Base-by-base conservation (phyloP, 2,113 vertebrate species). In the Sclerurus mexicanus region DNA sequence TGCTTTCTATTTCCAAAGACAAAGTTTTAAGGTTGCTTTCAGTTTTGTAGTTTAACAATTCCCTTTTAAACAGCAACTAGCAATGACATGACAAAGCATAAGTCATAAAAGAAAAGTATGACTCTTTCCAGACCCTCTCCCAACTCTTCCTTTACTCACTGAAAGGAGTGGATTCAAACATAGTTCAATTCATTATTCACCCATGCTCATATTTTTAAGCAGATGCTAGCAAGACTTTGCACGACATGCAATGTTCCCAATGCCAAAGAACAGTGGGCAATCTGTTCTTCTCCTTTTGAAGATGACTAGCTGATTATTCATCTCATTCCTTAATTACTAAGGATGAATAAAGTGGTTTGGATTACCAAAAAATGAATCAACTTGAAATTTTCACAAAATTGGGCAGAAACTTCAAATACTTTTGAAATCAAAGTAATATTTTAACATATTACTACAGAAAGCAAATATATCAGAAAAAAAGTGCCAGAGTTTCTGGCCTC, bases 201-300 rank as follows among this genome's bases (percentile, higher is more conserved):
- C 17, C 52, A 80, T 87, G 15, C 24, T 93, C 75, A 86, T 85
- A 85, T 83, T 93, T 95, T 92, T 87, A 82, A 95, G 71, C 84
- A 96, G 91, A 94, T 94, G 73, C 33, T 94, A 87, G 23, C 62
- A 87, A 91, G 85, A 7, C 89, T 91, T 95, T 81, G 79, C 92
- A 93, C 20, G 79, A 40, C 40, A 93, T 92, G 59, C 37, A 63
- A 53, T 39, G 62, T 86, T 95, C 55, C 53, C 71, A 88, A 14
- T 46, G 82, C 66, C 91, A 74, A 90, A 92, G 85, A 97, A 95
- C 79, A 95, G 79, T 85, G 59, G 63, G 37, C 79, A 96, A 95
- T 92, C 89, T 96, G 95, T 96, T 96, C 82, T 89, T 95, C 28
- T 0, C 68, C 85, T 92, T 95, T 60, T 85, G 58, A 82, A 91